Base-by-base conservation (phyloP, 2,797 vertebrate genomes). In the Notolepis coatsorum region DNA sequence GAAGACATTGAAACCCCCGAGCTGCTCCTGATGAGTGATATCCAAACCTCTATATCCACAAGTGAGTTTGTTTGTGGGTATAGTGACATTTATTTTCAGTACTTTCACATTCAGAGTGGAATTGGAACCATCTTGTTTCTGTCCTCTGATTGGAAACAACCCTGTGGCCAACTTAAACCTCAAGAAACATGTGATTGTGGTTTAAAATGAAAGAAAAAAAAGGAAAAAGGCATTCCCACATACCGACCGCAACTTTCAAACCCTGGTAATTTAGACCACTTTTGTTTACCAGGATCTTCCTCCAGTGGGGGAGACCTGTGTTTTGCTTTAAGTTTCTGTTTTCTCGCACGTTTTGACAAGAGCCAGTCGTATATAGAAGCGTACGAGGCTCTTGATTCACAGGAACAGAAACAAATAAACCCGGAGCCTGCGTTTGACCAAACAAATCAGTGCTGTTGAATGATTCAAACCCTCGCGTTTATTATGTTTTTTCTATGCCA, bases 401-500 rank as follows among this genome's bases (percentile, higher is more conserved):
- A 64, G 38, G 58, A 84, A 85, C 82, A 87, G 57, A 89, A 73
- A 87, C 79, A 90, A 90, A 89, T 87, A 90, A 88, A 88, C 86
- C 47, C 9, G 39, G 7, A 61, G 52, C 35, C 59, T 41, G 51
- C 54, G 60, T 86, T 86, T 86, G 75, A 82, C 81, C 83, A 73
- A 87, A 77, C 77, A 86, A 91, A 90, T 88, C 88, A 90, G 81
- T 1, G 0, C 84, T 59, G 87, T 31, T 84, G 84, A 91, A 79
- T 79, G 84, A 89, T 91, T 84, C 84, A 87, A 76, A 89, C 84
- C 77, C 69, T n/a, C 65, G 12, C 43, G 85, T 90, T 91, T 91
- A 86, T 91, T 91, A 84, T 91, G 84, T 35, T 84, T 88, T 87
- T 87, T n/a, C n/a, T 77, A 80, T 54, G 81, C 80, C 74, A 78